Evolutionary conservation across 2,797 vertebrate genomes (phyloP).

Genomic region (Urosaurus nigricauda): DNA sequence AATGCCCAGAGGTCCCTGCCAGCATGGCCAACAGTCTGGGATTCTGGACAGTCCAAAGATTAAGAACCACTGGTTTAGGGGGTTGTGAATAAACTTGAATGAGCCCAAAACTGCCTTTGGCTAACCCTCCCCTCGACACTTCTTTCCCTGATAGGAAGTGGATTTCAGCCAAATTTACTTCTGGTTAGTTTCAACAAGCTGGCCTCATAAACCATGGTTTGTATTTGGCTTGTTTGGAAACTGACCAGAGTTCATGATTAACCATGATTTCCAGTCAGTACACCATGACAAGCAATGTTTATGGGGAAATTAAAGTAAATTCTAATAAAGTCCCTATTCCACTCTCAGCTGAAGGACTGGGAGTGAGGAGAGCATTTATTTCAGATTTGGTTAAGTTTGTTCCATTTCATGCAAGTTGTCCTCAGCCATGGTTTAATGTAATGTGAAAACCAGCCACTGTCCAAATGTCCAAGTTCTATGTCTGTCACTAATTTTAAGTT

Average conservation of each 20-base stretch:
- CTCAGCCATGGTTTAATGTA: no score
- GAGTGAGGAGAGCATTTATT: no score
- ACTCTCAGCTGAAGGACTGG: no score
- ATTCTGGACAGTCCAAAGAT: no score
- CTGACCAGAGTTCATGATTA: neutral
- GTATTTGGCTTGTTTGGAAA: neutral
- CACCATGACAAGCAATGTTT: neutral
- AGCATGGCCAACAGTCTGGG: no score
- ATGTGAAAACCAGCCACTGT: neutral
- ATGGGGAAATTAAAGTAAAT: neutral
- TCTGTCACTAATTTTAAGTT: constrained; percentile 23
- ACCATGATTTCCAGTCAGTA: neutral
- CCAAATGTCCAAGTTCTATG: constrained; percentile 42
- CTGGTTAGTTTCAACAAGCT: neutral
- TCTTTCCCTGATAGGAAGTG: neutral
- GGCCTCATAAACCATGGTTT: no score
- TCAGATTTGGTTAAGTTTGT: no score
- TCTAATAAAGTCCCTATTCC: neutral
- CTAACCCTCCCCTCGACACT: neutral
- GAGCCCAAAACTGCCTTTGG: neutral
- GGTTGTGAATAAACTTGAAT: neutral
- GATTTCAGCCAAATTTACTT: neutral
- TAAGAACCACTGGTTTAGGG: neutral
- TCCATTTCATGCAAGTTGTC: no score
- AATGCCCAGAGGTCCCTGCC: no score